A percentile compares a stretch with the other conserved stretches of the same genome.
phyloP scores from a whole-genome alignment of 2,888 invertebrate genomes.

The Polyommatus icarus region DNA sequence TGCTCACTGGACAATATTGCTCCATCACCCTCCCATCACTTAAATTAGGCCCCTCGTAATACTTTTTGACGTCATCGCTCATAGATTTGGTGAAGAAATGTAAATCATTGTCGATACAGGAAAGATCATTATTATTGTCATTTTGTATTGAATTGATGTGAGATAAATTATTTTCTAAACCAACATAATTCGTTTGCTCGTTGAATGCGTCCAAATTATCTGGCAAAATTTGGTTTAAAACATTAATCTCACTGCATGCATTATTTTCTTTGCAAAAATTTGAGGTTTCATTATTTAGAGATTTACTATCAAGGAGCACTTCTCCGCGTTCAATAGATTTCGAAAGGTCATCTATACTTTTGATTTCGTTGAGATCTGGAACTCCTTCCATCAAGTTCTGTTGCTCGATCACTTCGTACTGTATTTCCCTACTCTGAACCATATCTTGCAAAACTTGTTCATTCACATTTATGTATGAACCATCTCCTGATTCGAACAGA shows the following conservation, averaged over 20 bases:
- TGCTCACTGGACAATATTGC: conserved; percentile 66
- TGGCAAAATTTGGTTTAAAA: conserved; percentile 66
- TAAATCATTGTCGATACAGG: conserved; percentile 74
- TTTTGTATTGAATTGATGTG: conserved; percentile 58
- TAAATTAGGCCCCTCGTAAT: conserved; percentile 69
- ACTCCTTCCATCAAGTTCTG: conserved; percentile 77
- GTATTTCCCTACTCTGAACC: conserved; percentile 77
- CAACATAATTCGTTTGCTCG: conserved; percentile 70
- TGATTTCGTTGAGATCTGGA: conserved; percentile 73
- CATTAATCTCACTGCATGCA: conserved; percentile 63
- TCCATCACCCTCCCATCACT: conserved; percentile 65
- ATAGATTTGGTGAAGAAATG: conserved; percentile 74
- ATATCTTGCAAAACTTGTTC: conserved; percentile 82
- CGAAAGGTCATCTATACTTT: conserved; percentile 74
- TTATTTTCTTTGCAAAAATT: conserved; percentile 58
- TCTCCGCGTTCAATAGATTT: conserved; percentile 74
- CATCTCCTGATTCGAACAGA: conserved; percentile 83
- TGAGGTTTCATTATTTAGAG: conserved; percentile 50
- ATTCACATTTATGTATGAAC: conserved; percentile 82
- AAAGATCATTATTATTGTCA: conserved; percentile 64
- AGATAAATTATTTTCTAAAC: conserved; percentile 61
- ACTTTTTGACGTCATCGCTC: conserved; percentile 75
- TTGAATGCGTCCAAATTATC: conserved; percentile 69
- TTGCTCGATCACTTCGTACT: conserved; percentile 77
- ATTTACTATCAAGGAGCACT: conserved; percentile 63